phyloP scores from a whole-genome alignment of 1,140 invertebrate genomes.

The Drosophila nannoptera region DNA sequence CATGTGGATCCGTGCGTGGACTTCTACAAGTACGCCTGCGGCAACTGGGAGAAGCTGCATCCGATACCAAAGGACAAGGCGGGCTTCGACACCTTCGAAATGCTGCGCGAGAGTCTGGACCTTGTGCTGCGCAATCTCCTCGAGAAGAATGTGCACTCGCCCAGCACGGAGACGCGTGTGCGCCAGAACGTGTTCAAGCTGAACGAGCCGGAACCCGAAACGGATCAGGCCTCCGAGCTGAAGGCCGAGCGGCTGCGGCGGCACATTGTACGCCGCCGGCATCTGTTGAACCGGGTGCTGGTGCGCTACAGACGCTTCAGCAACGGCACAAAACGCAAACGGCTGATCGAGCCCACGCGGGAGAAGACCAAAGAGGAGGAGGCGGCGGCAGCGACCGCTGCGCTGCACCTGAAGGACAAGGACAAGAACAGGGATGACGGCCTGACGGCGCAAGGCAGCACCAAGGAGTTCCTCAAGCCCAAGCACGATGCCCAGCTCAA shows the following conservation, averaged over 20 bases:
- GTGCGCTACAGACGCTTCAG: slow-evolving; percentile 63
- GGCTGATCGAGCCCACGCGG: slow-evolving; percentile 42
- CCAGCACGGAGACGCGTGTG: slow-evolving; percentile 29
- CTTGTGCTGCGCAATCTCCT: slow-evolving; percentile 85
- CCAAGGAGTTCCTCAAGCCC: slow-evolving; percentile 37
- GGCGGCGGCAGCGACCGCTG: slow-evolving; percentile 1
- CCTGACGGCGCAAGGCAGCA: neutral
- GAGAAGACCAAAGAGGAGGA: slow-evolving; percentile 57
- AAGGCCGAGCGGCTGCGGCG: slow-evolving; percentile 38
- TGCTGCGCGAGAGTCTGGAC: slow-evolving; percentile 88
- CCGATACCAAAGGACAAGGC: slow-evolving; percentile 91
- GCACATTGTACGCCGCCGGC: slow-evolving; percentile 58
- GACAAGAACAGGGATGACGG: slow-evolving; percentile 3
- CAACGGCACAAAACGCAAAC: slow-evolving; percentile 51
- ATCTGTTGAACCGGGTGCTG: slow-evolving; percentile 55
- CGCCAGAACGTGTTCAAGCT: slow-evolving; percentile 53
- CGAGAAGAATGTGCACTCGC: slow-evolving; percentile 62
- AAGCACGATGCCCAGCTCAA: slow-evolving; percentile 83
- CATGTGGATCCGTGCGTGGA: slow-evolving; percentile 91
- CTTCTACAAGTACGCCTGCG: slow-evolving; percentile 94
- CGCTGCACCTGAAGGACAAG: slow-evolving; percentile 9
- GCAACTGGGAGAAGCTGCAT: slow-evolving; percentile 90
- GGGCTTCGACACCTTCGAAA: slow-evolving; percentile 90
- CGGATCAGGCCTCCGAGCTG: slow-evolving; percentile 45
- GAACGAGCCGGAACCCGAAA: slow-evolving; percentile 44